Conservation (phyloP, 2,797 vertebrate genomes). For the Sebastes alutus region DNA sequence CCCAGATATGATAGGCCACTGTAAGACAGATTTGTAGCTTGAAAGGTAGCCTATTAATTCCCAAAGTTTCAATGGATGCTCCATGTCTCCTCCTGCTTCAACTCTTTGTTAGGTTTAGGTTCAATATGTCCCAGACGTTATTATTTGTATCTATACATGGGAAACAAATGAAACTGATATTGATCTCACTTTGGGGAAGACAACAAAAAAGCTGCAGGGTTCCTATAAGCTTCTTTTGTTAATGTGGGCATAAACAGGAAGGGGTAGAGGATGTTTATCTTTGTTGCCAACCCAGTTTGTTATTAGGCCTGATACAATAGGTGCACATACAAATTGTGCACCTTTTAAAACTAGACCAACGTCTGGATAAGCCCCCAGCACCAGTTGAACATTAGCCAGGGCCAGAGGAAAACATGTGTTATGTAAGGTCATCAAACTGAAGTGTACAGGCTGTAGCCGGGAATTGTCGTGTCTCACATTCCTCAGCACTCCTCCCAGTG, state of each 20-base stretch:
- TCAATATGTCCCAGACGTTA: background rate
- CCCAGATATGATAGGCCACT: background rate
- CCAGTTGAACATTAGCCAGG: constrained; percentile 10
- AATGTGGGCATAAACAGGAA: background rate
- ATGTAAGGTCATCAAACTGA: background rate
- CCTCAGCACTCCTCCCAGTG: constrained; percentile 58
- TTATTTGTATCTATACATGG: background rate
- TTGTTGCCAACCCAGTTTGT: background rate
- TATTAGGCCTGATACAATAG: background rate
- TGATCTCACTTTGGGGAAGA: background rate
- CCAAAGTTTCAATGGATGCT: background rate
- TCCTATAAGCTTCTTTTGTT: background rate
- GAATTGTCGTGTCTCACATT: constrained; percentile 47
- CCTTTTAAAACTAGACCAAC: background rate
- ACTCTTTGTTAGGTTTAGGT: background rate
- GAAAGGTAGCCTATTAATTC: background rate
- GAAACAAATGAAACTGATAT: background rate
- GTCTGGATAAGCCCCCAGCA: background rate
- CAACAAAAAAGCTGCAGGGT: background rate
- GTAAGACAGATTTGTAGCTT: background rate
- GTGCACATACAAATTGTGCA: background rate
- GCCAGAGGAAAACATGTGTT: background rate
- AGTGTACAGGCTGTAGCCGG: background rate
- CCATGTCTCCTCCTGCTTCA: background rate
- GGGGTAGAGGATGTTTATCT: background rate